Conservation (phyloP, 2,113 vertebrate species). For the Tetrax tetrax region DNA sequence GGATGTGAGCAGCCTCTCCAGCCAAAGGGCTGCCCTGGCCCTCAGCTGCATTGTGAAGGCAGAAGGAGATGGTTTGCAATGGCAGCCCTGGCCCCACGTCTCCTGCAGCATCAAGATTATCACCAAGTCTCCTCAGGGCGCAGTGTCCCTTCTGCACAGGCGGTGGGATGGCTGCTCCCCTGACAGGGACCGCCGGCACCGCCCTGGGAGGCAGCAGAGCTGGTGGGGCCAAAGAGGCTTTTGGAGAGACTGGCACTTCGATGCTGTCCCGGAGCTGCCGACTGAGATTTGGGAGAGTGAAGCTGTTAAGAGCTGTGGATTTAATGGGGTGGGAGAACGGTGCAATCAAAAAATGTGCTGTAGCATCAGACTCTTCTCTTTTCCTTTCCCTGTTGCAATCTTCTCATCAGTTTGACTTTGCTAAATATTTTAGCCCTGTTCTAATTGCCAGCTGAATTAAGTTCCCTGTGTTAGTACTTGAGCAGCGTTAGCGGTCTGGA, state of each 20-base stretch:
- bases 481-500: background rate
- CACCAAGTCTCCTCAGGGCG: fast-evolving
- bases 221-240: background rate
- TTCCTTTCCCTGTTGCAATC: background rate
- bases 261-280: fast-evolving
- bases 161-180: fast-evolving
- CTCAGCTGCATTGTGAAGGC: fast-evolving
- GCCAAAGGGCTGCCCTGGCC: background rate
- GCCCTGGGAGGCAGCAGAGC: background rate
- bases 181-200: background rate
- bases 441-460: conserved; percentile 13
- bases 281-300: background rate
- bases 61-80: background rate
- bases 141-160: background rate
- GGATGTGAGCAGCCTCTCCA: background rate
- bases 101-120: background rate
- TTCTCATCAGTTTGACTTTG: background rate
- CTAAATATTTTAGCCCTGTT: background rate
- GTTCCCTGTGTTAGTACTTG: background rate
- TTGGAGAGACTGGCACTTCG: background rate
- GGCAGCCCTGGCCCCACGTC: background rate
- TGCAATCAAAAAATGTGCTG: background rate
- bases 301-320: background rate
- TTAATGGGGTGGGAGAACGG: background rate
- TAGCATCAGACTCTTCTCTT: background rate